These are phyloP conservation scores for Pangasius krempfi DNA, from an alignment of 2,797 vertebrate species.

Conservation along the genomic window DNA sequence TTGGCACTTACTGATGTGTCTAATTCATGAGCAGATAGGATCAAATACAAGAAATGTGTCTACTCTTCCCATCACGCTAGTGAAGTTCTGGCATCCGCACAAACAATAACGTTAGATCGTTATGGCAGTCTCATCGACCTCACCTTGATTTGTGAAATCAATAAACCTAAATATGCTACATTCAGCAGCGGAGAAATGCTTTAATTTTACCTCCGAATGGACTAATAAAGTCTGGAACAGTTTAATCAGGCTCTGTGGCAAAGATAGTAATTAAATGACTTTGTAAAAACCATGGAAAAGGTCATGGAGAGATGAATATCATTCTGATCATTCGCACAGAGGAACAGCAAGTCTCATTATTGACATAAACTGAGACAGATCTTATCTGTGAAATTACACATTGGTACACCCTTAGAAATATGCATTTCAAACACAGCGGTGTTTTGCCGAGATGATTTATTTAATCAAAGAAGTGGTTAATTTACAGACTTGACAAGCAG, in stretches of 20 bases:
- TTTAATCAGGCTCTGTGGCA: slow-evolving; percentile 45
- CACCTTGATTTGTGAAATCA: slow-evolving; percentile 40
- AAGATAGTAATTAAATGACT: slow-evolving; percentile 54
- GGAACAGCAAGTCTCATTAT: slow-evolving; percentile 34
- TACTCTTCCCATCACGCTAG: slow-evolving; percentile 6
- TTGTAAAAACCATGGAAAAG: slow-evolving; percentile 48
- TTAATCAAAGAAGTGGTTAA: slow-evolving; percentile 8
- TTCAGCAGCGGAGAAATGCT: slow-evolving; percentile 29
- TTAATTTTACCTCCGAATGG: slow-evolving; percentile 37
- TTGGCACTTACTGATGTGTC: slow-evolving; percentile 26
- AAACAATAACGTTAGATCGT: slow-evolving; percentile 31
- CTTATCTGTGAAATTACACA: slow-evolving; percentile 30
- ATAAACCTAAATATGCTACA: slow-evolving; percentile 24
- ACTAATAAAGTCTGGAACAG: slow-evolving; percentile 54
- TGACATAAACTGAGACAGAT: slow-evolving; percentile 39
- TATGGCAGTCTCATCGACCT: slow-evolving; percentile 25
- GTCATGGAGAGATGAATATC: slow-evolving; percentile 45
- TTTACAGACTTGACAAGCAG: neutral
- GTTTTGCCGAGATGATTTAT: slow-evolving; percentile 8
- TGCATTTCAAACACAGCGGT: slow-evolving; percentile 10
- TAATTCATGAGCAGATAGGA: slow-evolving; percentile 8
- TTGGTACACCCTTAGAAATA: neutral
- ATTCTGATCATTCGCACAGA: slow-evolving; percentile 24
- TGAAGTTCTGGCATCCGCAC: slow-evolving; percentile 34
- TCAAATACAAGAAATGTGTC: slow-evolving; percentile 15